Evolutionary conservation across 2,113 vertebrate genomes (phyloP), one percentile per base, ranked within the genome.

Genomic region (Platycercus adscitus): DNA sequence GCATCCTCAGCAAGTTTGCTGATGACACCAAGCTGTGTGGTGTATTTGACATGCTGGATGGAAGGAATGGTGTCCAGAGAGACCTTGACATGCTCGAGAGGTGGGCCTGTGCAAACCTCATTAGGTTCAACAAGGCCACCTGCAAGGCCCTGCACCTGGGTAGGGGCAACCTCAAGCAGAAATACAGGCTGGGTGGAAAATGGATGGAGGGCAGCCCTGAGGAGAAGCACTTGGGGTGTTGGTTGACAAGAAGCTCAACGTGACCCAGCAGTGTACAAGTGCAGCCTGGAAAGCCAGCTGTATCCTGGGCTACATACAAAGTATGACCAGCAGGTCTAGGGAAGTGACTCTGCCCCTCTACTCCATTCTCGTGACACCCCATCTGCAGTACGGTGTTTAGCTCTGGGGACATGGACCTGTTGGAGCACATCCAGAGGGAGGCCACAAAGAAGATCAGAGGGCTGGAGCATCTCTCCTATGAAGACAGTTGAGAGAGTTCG

Each of bases 21-120:
- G 9, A 37, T 7, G 10, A n/a, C 56, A 29, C 23, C 0, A 1
- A 21, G 33, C 73, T 66, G 19, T 29, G 50, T 31, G 33, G 7
- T 12, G 23, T 1, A 10, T 44, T 37, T 13, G 5, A 29, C 33
- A 39, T 1, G 0, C 63, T n/a, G 49, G 18, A 77, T 43, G 28
- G 33, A 20, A 64, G 49, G 23, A 5, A 44, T 29, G 35, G 16
- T 23, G 18, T 21, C 25, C 83, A 64, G 21, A 63, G 55, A 35
- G 10, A 50, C 31, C 31, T 16, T 37, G 43, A 25, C 26, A 75
- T 10, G 15, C 47, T 63, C 23, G 13, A 81, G 35, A 37, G 18
- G 4, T 49, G n/a, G 10, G 61, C 6, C 16, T 41, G 20, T 20
- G 61, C 17, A 17, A 55, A 25, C 9, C 16, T 44, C 33, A 39